phyloP scores from a whole-genome alignment of 2,113 vertebrate genomes.

The Tringa solitaria region DNA sequence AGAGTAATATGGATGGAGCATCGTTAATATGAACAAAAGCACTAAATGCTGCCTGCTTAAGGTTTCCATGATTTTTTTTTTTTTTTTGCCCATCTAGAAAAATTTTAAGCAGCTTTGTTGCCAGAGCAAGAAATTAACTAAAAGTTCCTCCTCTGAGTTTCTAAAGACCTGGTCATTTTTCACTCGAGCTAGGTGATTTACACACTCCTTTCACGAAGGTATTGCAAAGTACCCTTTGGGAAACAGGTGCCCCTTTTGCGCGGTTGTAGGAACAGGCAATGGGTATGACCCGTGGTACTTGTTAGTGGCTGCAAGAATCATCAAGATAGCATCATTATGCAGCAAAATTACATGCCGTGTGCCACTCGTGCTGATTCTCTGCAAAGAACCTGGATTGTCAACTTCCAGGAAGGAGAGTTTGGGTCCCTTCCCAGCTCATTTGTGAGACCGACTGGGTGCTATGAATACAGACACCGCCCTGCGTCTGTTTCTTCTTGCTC shows the following conservation, averaged over 20 bases:
- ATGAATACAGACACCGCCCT: background rate
- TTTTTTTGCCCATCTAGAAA: background rate
- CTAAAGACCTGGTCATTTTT: background rate
- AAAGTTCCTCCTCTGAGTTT: background rate
- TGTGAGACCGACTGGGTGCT: background rate
- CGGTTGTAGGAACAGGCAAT: background rate
- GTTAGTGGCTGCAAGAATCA: background rate
- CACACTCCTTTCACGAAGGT: background rate
- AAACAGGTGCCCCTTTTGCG: background rate
- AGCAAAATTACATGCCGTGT: background rate
- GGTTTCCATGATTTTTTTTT: background rate
- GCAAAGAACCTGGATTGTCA: background rate
- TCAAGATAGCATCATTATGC: background rate
- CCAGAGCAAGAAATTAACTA: background rate
- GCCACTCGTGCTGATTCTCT: background rate
- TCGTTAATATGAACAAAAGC: background rate
- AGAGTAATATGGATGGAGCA: background rate
- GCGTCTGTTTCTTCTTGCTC: background rate
- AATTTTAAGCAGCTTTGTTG: background rate
- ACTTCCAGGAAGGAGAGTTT: background rate
- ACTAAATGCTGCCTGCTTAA: background rate
- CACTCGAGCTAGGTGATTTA: background rate
- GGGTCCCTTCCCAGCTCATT: background rate
- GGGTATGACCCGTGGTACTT: background rate
- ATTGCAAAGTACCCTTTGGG: background rate